Evolutionary conservation across 1,140 invertebrate species (phyloP), one percentile per base, ranked within the genome.

Genomic region (Amyelois transitella): DNA sequence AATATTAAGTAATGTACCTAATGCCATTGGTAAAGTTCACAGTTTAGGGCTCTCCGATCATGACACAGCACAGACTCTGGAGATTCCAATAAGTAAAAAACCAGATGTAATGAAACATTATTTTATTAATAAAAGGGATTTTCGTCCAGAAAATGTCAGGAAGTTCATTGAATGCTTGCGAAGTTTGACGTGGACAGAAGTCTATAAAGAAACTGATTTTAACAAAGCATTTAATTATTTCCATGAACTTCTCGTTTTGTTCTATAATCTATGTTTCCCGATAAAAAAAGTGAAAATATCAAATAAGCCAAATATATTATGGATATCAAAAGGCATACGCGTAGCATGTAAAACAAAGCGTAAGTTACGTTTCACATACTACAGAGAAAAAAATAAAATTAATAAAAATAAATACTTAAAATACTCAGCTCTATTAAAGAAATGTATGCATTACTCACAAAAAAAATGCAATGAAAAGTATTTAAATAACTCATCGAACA

Each of bases 11-110:
- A 44, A 44, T 17, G 17, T 44, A 14, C 10, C 10, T 7, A 18
- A 53, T 12, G 52, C 49, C 8, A 43, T 21, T 24, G 55, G 50
- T 18, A 25, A 58, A 53, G 19, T 53, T 8, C 28, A 55, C 7
- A 43, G 43, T 18, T 22, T 58, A 32, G 20, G 38, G 18, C n/a
- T 65, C 22, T 65, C 63, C 12, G 63, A 65, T 14, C 62, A 64
- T 24, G 53, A 64, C 18, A 64, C 58, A 7, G 54, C 24, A 14
- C 53, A 55, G 38, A 19, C 18, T 20, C 10, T 49, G 2, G 18
- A 24, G 10, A 8, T 53, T 14, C 25, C 25, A 28, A 10, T 22
- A 20, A 19, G 19, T 48, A 49, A 32, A 4, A 55, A 55, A 19
- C 8, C 52, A 0, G 28, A 6, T 10, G 18, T 7, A 22, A 5